phyloP scores from a whole-genome alignment of 1,140 invertebrate species.

The Formica exsecta region DNA sequence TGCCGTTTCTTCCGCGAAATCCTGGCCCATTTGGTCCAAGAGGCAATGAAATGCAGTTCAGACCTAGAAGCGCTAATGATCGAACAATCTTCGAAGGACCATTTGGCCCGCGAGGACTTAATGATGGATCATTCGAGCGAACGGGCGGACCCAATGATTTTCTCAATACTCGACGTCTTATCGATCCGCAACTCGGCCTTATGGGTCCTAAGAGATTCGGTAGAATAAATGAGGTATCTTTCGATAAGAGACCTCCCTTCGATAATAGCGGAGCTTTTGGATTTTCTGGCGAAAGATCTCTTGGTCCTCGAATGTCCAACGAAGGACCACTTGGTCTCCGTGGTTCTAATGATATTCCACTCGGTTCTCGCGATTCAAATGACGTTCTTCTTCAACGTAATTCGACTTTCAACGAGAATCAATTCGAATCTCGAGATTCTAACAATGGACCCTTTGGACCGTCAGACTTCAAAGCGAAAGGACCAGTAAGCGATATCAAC shows the following conservation, averaged over 20 bases:
- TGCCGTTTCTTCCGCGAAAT: slow-evolving; percentile 35
- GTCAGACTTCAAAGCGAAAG: slow-evolving; percentile 27
- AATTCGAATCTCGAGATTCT: slow-evolving; percentile 24
- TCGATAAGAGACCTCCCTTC: slow-evolving; percentile 28
- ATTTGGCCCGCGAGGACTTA: slow-evolving; percentile 36
- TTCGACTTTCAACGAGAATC: slow-evolving; percentile 7
- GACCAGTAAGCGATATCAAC: not conserved
- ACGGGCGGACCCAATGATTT: slow-evolving; percentile 4
- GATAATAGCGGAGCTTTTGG: not conserved
- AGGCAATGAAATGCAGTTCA: slow-evolving; percentile 53
- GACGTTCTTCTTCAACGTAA: slow-evolving; percentile 28
- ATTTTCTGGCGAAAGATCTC: slow-evolving; percentile 14
- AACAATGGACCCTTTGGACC: slow-evolving; percentile 19
- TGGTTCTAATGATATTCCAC: slow-evolving; percentile 29
- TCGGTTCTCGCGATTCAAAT: slow-evolving; percentile 31
- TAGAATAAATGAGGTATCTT: not conserved
- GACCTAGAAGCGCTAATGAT: slow-evolving; percentile 40
- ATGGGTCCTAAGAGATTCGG: slow-evolving; percentile 14
- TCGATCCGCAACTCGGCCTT: not conserved
- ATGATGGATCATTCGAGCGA: slow-evolving; percentile 27
- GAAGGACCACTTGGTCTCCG: slow-evolving; percentile 3
- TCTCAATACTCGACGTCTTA: slow-evolving; percentile 26
- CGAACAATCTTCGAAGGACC: slow-evolving; percentile 30
- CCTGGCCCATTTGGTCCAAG: slow-evolving; percentile 45
- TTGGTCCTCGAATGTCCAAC: slow-evolving; percentile 10